Evolutionary conservation across 2,888 invertebrate species (phyloP), one percentile per base, ranked within the genome.

Genomic region (Cephus spinipes): DNA sequence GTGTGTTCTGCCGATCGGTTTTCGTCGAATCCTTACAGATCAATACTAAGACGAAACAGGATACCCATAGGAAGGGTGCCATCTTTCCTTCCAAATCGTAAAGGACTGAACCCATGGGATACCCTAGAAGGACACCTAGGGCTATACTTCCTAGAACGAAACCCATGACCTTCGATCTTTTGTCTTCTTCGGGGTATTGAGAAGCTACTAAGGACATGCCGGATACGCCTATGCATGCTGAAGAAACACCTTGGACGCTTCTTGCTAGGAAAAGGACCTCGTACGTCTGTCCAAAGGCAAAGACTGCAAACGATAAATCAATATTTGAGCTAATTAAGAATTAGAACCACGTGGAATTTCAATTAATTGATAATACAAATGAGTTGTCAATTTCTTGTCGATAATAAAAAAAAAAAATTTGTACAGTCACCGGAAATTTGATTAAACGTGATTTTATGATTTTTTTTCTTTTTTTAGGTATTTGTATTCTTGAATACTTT

Each of bases 111-210:
- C 97, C 97, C 83, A 96, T 94, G 0, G 97, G 97, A 90, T 97
- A 97, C 0, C 97, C 97, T 15, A 96, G 92, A 1, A 97, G 92
- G 1, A 97, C 96, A 0, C 97, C 97, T 4, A 96, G 89, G 0
- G 97, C 97, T 77, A 96, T 95, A 80, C 96, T 96, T 9, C 97
- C 96, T 88, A 97, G 93, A 2, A 96, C 95, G 35, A 96, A 92
- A 0, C 97, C 97, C 95, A 97, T 96, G n/a, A 95, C 92, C 87
- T 94, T 94, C 34, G 95, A 94, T 81, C 95, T 91, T 32, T 92
- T 92, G 79, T 91, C 91, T 83, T 94, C 94, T 77, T 93, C 93
- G 0, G 92, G 91, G 77, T 91, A 89, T 80, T 90, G 90, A n/a
- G 87, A 89, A 0, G 97, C 97, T 75, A 97, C 94, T 84, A 97